phyloP scores from a whole-genome alignment of 1,140 invertebrate species.

The Drosophila simulans region DNA sequence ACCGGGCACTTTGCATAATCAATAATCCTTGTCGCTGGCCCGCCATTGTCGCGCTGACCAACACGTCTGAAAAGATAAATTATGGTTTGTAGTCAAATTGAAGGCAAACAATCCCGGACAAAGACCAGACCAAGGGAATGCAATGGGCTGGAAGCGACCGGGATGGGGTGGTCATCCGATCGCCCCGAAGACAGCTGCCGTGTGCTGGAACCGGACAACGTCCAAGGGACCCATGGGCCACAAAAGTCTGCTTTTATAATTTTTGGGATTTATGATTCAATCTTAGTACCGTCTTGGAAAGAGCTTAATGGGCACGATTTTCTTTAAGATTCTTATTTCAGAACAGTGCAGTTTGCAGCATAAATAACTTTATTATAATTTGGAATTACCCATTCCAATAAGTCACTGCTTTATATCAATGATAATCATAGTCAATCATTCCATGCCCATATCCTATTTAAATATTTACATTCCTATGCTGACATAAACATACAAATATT shows the following conservation, averaged over 20 bases:
- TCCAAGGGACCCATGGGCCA: conserved; percentile 8
- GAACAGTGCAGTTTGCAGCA: too few relatives aligned
- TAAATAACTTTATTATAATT: too few relatives aligned
- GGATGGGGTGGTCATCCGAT: conserved; percentile 47
- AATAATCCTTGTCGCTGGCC: conserved; percentile 83
- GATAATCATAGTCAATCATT: not conserved
- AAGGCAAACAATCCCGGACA: conserved; percentile 82
- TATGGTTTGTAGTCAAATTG: conserved; percentile 85
- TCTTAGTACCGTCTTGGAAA: conserved; percentile 44
- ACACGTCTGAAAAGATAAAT: conserved; percentile 84
- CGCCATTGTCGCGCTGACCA: conserved; percentile 76
- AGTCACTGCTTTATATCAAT: not conserved
- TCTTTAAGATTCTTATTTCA: too few relatives aligned
- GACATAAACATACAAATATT: not conserved
- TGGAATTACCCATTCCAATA: not conserved
- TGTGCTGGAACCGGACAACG: conserved; percentile 37
- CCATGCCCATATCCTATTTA: not conserved
- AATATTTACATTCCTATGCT: conserved; percentile 14
- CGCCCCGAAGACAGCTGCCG: conserved; percentile 51
- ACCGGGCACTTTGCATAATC: conserved; percentile 83
- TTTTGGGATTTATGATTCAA: conserved; percentile 55
- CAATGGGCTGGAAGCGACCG: conserved; percentile 41
- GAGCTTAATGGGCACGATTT: not conserved
- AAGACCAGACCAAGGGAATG: conserved; percentile 33
- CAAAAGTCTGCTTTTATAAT: conserved; percentile 53